Evolutionary conservation across 1,140 invertebrate genomes (phyloP).

Genomic region (Drosophila asahinai): DNA sequence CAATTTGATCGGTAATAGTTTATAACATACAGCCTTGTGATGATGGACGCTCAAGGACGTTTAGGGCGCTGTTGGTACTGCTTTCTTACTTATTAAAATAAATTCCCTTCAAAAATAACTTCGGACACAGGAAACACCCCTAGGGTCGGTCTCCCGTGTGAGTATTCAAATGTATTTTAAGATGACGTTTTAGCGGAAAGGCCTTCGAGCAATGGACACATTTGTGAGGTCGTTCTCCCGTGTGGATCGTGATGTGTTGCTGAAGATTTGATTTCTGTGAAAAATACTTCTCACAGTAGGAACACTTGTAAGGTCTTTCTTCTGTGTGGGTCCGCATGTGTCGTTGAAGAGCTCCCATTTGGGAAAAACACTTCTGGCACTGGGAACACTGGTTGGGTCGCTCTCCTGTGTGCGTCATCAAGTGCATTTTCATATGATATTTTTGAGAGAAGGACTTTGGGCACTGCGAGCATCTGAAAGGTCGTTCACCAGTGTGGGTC

Average conservation of each 20-base stretch:
- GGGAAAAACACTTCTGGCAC: slow-evolving; percentile 2
- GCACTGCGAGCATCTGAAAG: background rate
- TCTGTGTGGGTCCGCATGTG: slow-evolving; percentile 7
- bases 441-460: background rate
- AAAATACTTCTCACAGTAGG: slow-evolving; percentile 6
- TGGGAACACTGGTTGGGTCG: background rate
- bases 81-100: background rate
- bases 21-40: slow-evolving; percentile 1
- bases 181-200: slow-evolving; percentile 2
- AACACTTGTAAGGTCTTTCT: slow-evolving; percentile 11
- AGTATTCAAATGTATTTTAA: background rate
- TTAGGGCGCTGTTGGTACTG: background rate
- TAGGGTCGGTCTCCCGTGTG: background rate
- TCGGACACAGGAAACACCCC: too few species aligned
- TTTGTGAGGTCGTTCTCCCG: background rate
- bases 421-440: slow-evolving; percentile 6
- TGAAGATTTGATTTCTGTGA: slow-evolving; percentile 7
- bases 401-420: slow-evolving; percentile 5
- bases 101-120: too few species aligned
- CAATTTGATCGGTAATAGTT: background rate
- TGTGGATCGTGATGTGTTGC: slow-evolving; percentile 2
- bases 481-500: slow-evolving; percentile 5
- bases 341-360: slow-evolving; percentile 3
- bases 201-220: background rate
- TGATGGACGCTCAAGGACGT: too few species aligned